Evolutionary conservation across 2,797 vertebrate genomes (phyloP).

Genomic region (Furcifer pardalis): DNA sequence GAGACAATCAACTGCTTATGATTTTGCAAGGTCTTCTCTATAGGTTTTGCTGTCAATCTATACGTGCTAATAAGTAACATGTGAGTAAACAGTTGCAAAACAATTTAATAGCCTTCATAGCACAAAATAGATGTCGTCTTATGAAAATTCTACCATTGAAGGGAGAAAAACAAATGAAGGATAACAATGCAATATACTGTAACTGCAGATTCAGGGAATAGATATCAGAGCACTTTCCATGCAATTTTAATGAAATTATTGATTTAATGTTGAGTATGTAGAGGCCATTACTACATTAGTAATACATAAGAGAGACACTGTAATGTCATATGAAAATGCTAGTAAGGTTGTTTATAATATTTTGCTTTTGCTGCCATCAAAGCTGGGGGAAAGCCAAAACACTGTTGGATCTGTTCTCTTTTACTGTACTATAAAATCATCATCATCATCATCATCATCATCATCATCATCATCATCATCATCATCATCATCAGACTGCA

Average conservation of each 20-base stretch:
- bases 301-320: slow-evolving; percentile 3
- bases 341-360: background rate
- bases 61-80: background rate
- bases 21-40: too few species aligned
- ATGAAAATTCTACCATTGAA: background rate
- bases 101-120: background rate
- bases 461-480: too few species aligned
- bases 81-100: background rate
- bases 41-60: too few species aligned
- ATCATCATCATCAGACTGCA: too few species aligned
- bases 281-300: background rate
- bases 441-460: too few species aligned
- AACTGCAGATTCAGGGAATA: slow-evolving; percentile 8
- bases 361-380: slow-evolving; percentile 24
- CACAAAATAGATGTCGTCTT: background rate
- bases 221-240: slow-evolving; percentile 25
- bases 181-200: slow-evolving; percentile 2
- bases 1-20: background rate
- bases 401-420: background rate
- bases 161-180: background rate
- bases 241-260: slow-evolving; percentile 33
- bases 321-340: slow-evolving; percentile 7
- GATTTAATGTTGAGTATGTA: slow-evolving; percentile 5
- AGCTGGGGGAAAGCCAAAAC: slow-evolving; percentile 1
- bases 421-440: background rate